phyloP scores from a whole-genome alignment of 2,888 invertebrate species.

The Dryadula phaetusa region DNA sequence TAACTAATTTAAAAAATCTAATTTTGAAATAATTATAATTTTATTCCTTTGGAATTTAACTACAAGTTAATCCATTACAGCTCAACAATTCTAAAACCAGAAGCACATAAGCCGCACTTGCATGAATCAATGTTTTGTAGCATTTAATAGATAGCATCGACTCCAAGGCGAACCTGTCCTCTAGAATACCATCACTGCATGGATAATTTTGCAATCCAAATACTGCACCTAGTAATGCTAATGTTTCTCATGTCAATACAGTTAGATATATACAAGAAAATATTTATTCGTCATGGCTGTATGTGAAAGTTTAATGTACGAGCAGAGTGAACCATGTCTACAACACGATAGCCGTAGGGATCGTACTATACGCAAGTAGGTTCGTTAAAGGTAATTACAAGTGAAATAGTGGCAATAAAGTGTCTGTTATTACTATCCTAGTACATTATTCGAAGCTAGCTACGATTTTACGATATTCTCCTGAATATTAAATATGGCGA shows the following conservation, averaged over 20 bases:
- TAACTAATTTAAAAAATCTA: background rate
- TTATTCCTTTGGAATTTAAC: background rate
- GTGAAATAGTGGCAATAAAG: constrained; percentile 49
- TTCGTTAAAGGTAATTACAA: constrained; percentile 44
- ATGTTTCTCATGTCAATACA: constrained; percentile 26
- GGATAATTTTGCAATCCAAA: constrained; percentile 41
- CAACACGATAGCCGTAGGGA: background rate
- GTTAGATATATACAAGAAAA: constrained; percentile 8
- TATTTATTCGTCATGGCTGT: constrained; percentile 8
- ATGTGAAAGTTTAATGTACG: constrained; percentile 28
- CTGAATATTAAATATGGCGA: constrained; percentile 27
- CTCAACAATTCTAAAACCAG: background rate
- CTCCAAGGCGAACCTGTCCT: constrained; percentile 50
- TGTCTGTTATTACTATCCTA: constrained; percentile 42
- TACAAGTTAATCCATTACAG: background rate
- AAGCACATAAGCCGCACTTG: constrained; percentile 34
- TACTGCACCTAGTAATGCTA: constrained; percentile 37
- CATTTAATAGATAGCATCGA: constrained; percentile 49
- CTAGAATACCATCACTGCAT: constrained; percentile 49
- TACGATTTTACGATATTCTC: constrained; percentile 26
- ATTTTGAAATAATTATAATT: background rate
- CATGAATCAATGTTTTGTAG: constrained; percentile 48
- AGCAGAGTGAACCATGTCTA: background rate
- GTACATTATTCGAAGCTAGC: constrained; percentile 31
- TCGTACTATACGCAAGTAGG: constrained; percentile 17